Conservation (phyloP, 2,797 vertebrate species). For the Xyrichtys novacula region DNA sequence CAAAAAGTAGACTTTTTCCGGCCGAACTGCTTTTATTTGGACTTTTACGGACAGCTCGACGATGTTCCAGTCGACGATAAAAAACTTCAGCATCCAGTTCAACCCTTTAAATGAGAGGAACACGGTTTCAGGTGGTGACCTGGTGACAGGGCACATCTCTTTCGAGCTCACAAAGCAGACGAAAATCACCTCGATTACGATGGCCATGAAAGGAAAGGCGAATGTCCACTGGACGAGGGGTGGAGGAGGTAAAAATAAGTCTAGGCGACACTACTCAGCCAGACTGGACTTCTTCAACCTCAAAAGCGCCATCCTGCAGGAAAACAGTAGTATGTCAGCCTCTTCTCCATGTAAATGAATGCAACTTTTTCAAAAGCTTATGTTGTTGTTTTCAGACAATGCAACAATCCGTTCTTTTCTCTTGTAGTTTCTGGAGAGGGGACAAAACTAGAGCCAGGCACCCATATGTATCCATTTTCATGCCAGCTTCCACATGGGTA, state of each 20-base stretch:
- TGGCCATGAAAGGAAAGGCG: constrained; percentile 34
- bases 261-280: background rate
- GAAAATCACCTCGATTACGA: constrained; percentile 41
- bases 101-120: constrained; percentile 14
- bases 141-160: constrained; percentile 49
- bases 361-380: background rate
- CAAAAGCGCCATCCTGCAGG: constrained; percentile 14
- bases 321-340: constrained; percentile 19
- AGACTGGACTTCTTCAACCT: constrained; percentile 42
- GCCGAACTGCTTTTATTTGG: background rate
- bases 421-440: constrained; percentile 12
- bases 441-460: constrained; percentile 48
- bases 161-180: constrained; percentile 60
- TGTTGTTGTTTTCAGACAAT: background rate
- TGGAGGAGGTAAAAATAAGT: background rate
- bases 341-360: no score
- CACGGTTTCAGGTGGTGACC: constrained; percentile 42
- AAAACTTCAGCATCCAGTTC: constrained; percentile 58
- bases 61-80: constrained; percentile 59
- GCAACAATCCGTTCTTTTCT: background rate
- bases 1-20: background rate
- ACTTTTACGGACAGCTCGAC: background rate
- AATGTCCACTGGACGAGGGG: constrained; percentile 44
- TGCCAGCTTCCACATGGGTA: constrained; percentile 69
- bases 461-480: constrained; percentile 60